These are phyloP conservation scores for Tanypteryx hageni DNA, from an alignment of 2,888 invertebrate genomes.

Conservation along the genomic window DNA sequence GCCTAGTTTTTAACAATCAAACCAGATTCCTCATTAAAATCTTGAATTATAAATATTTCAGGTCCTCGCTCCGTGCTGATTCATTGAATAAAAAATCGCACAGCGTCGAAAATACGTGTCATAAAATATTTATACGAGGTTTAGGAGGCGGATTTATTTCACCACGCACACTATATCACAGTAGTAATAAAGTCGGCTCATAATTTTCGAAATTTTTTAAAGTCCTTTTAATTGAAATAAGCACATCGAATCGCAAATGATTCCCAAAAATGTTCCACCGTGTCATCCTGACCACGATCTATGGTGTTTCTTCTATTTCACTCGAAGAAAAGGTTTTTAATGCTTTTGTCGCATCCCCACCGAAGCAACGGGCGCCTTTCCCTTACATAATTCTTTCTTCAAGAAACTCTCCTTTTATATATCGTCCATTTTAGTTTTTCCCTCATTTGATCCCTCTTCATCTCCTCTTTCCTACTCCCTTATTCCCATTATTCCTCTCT, in stretches of 20 bases:
- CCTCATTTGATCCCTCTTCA: constrained; percentile 46
- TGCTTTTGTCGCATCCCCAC: constrained; percentile 47
- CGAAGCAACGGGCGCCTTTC: neutral
- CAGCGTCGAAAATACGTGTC: neutral
- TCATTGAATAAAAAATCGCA: neutral
- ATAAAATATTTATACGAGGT: constrained; percentile 34
- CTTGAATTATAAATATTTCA: constrained; percentile 26
- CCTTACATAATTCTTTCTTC: constrained; percentile 54
- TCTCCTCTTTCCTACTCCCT: neutral
- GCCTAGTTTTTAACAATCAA: neutral
- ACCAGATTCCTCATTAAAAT: neutral
- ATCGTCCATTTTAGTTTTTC: constrained; percentile 26
- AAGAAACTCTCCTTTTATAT: constrained; percentile 39
- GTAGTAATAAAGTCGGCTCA: constrained; percentile 23
- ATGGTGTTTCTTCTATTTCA: neutral
- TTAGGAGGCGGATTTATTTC: constrained; percentile 50
- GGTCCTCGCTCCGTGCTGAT: neutral
- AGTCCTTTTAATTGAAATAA: constrained; percentile 58
- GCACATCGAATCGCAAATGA: constrained; percentile 59
- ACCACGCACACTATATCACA: neutral
- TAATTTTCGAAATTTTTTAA: constrained; percentile 35
- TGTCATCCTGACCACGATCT: constrained; percentile 20
- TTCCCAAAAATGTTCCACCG: constrained; percentile 49
- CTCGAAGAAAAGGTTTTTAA: constrained; percentile 14
- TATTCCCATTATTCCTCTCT: too few species aligned